Evolutionary conservation across 2,888 invertebrate species (phyloP), one percentile per base, ranked within the genome.

Genomic region (Trachelus tabidus): DNA sequence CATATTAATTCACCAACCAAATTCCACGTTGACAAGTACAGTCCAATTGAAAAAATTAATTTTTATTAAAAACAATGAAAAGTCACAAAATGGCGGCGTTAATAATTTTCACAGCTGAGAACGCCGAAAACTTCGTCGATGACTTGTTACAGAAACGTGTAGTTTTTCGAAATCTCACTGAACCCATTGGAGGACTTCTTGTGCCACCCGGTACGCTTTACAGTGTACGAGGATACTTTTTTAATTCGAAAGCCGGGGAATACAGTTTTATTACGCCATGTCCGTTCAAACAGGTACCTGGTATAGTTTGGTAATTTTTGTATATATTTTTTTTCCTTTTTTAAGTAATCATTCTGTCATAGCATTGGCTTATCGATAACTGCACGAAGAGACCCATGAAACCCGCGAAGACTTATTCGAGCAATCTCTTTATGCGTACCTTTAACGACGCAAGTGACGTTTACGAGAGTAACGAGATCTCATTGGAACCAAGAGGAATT

Each of bases 331-430:
- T 11, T 71, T n/a, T 23, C 30, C 0, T 71, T 71, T 71, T n/a
- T 0, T 71, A 33, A 35, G 11, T 34, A 31, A 23, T 34, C 74
- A n/a, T 68, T 40, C n/a, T 74, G 9, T 34, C 3, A 56, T 76
- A 84, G 83, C 76, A 84, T 68, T 84, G 84, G 84, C 75, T 81
- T 40, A 82, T 84, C 77, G 80, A 80, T 34, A 75, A 83, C 33
- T 80, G 79, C 23, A 75, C 76, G 40, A 80, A 80, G 69, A 79
- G 74, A n/a, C 73, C 80, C 1, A 68, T 75, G 69, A 79, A 79
- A 68, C 82, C 81, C 11, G 79, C 82, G 23, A 56, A 73, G 73
- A 76, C 69, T 34, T 81, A 82, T 76, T 77, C 83, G 71, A 80
- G 82, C 77, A 77, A 74, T 69, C 73, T 77, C 23, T 84, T 85